Conservation (phyloP, 2,113 vertebrate genomes). For the Bubalus kerabau region DNA sequence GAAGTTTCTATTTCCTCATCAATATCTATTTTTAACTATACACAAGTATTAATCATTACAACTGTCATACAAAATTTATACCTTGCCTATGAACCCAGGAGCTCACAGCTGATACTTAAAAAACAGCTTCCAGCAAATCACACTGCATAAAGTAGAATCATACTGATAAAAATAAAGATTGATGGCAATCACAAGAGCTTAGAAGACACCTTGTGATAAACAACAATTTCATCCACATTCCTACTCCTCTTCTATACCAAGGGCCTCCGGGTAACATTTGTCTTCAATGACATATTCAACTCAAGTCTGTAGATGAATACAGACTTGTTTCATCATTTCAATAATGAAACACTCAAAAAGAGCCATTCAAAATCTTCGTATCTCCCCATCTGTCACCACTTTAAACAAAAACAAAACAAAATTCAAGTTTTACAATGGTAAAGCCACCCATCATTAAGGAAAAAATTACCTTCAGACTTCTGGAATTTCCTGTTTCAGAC, state of each 20-base stretch:
- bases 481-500: neutral
- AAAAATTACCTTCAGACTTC: neutral
- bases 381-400: neutral
- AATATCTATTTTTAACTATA: neutral
- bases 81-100: neutral
- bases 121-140: neutral
- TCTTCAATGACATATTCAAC: neutral
- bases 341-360: slow-evolving; percentile 10
- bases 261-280: neutral
- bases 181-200: neutral
- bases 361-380: slow-evolving; percentile 4
- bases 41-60: neutral
- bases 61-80: neutral
- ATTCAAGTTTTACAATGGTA: neutral
- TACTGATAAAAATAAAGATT: neutral
- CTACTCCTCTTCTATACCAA: neutral
- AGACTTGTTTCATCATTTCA: neutral
- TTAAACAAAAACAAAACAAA: slow-evolving; percentile 10
- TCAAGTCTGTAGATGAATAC: neutral
- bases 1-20: slow-evolving; percentile 13
- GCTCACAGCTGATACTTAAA: neutral
- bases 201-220: neutral
- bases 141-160: neutral
- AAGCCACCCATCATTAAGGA: neutral
- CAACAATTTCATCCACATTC: neutral